Conservation (phyloP, 2,888 invertebrate species). For the Agrotis puta region DNA sequence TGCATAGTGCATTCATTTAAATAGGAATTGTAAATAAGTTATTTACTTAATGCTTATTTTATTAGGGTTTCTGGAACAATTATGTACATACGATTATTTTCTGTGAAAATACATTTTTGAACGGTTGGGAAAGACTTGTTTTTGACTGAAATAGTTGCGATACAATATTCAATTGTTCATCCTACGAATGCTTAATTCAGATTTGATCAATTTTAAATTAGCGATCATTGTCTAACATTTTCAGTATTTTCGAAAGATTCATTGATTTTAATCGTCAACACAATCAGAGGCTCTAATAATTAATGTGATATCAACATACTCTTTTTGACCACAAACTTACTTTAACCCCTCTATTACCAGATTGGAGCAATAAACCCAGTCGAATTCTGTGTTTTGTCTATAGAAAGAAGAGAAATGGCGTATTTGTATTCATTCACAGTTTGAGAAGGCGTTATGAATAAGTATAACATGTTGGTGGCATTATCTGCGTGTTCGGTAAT, state of each 20-base stretch:
- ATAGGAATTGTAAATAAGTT: slow-evolving; percentile 31
- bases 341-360: slow-evolving; percentile 27
- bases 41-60: slow-evolving; percentile 24
- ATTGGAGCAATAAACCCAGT: slow-evolving; percentile 40
- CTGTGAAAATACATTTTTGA: background rate
- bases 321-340: background rate
- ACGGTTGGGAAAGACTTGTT: slow-evolving; percentile 14
- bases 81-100: slow-evolving; percentile 17
- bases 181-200: background rate
- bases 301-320: background rate
- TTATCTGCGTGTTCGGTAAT: slow-evolving; percentile 89
- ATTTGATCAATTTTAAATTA: background rate
- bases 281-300: background rate
- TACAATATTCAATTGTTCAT: background rate
- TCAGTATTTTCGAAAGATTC: background rate
- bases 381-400: slow-evolving; percentile 30
- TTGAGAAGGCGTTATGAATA: slow-evolving; percentile 88
- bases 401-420: slow-evolving; percentile 53
- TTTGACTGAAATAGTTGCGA: background rate
- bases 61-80: slow-evolving; percentile 12
- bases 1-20: slow-evolving; percentile 48
- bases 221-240: background rate
- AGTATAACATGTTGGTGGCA: slow-evolving; percentile 85
- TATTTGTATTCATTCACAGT: slow-evolving; percentile 85
- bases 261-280: background rate